Evolutionary conservation across 2,113 vertebrate species (phyloP), one percentile per base, ranked within the genome.

Genomic region (Calypte anna): DNA sequence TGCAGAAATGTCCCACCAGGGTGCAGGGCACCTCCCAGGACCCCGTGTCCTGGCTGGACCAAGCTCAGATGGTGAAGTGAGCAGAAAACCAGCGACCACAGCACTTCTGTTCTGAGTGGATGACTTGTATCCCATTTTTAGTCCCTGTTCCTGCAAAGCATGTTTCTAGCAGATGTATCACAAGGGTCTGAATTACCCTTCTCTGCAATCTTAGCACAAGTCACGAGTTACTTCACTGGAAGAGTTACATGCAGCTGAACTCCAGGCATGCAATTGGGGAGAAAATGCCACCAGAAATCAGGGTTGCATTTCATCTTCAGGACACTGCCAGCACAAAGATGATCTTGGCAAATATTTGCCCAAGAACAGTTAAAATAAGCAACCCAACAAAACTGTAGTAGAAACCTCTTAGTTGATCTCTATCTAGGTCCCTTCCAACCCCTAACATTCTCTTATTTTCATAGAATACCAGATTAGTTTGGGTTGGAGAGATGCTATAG

Each of bases 61-160:
- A 17, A 21, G 22, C 53, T 16, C 3, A 0, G 40, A 8, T 0
- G 16, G 19, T 15, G 7, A 13, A 30, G 36, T 1, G 1, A 64
- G 90, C 23, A 17, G 27, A 9, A 23, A 22, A 69, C 30, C 28
- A 24, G 48, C 4, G 0, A 51, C 6, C 51, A 27, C 86, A 66
- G 86, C 57, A 4, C 2, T 61, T 53, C 58, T 81, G 63, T 13
- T 54, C 70, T 14, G 38, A 50, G 25, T 11, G 11, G 44, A 40
- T 21, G 75, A 90, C 57, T 15, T 51, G 33, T 61, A 92, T 22
- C 53, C 9, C 53, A 36, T 59, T 48, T 61, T 44, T 15, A 79
- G 73, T 12, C 46, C n/a, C 10, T 31, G 36, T 9, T 74, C 61
- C 58, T 17, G 23, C 55, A 31, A 20, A 14, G 73, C 4, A 8